Base-by-base conservation (phyloP, 2,888 invertebrate species). In the Tetanocera ferruginea region DNA sequence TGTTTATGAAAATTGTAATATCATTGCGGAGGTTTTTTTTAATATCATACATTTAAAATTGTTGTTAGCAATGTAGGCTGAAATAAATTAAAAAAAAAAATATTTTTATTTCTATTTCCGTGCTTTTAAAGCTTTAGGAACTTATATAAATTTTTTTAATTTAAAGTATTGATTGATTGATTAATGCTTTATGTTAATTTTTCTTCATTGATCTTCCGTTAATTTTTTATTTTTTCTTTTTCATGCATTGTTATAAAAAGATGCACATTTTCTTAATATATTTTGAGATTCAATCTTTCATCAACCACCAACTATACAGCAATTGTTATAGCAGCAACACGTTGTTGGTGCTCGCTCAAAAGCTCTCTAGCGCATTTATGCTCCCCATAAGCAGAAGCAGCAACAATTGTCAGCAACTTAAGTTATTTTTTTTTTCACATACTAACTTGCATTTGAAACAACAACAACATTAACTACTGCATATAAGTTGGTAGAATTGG, bases 331-430 rank as follows among this genome's bases (percentile, higher is more conserved):
- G 14, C 43, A 43, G 43, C 43, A 43, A 43, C 43, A 43, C 14
- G 43, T 43, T 43, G 43, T 43, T 43, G 43, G 43, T 14, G 43
- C 43, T 43, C 43, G 43, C 43, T 37, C 9, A 8, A 8, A 8
- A 37, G 1, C 14, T 23, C 23, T 49, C 25, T 69, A 25, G 14
- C 31, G n/a, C 19, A n/a, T 70, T 49, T 70, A 2, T 4, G 51
- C 49, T 52, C 9, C 23, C 11, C 52, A 43, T 5, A 25, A 70
- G 19, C 0, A 28, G 28, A 5, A 71, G 71, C 51, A 55, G 71
- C 71, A 71, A 71, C 71, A 71, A 71, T 71, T 71, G 71, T 71
- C 55, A 28, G 52, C 55, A 9, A 52, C 70, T 51, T 28, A 2
- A 43, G 3, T n/a, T 1, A 43, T 52, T 37, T 34, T 9, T 69